Conservation (phyloP, 2,113 vertebrate genomes). For the Arizona elegans region DNA sequence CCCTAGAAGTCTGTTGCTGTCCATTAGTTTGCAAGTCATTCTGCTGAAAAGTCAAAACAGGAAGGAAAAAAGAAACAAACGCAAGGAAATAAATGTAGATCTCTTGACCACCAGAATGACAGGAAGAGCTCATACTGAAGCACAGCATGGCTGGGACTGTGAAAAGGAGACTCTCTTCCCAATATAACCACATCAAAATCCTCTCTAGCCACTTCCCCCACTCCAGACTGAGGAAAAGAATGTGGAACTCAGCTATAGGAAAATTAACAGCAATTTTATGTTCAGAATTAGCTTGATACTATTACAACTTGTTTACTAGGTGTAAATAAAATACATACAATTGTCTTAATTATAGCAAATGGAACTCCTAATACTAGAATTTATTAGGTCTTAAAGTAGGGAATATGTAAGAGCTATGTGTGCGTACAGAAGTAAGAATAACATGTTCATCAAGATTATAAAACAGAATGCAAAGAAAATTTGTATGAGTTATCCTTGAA, state of each 20-base stretch:
- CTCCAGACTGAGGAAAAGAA: not conserved
- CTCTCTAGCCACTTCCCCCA: not conserved
- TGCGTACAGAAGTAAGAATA: not conserved
- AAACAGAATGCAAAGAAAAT: not conserved
- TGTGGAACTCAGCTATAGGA: not conserved
- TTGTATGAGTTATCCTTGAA: not conserved
- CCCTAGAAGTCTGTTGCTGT: not conserved
- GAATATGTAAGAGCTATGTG: not conserved
- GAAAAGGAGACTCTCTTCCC: not conserved
- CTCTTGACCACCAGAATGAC: not conserved
- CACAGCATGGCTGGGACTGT: not conserved
- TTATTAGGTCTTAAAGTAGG: not conserved
- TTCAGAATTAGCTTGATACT: not conserved
- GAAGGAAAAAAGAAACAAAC: not conserved
- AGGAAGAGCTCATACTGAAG: not conserved
- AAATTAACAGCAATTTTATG: not conserved
- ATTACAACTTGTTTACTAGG: not conserved
- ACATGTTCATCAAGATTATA: not conserved
- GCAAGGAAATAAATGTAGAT: not conserved
- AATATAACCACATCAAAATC: not conserved
- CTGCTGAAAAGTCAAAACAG: not conserved
- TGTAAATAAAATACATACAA: not conserved
- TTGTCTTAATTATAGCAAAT: not conserved
- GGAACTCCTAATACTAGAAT: not conserved
- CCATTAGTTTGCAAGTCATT: not conserved